A percentile compares a stretch with the other conserved stretches of the same genome.
Conservation (phyloP, 2,888 invertebrate genomes). For the Heliconius ethilla region DNA sequence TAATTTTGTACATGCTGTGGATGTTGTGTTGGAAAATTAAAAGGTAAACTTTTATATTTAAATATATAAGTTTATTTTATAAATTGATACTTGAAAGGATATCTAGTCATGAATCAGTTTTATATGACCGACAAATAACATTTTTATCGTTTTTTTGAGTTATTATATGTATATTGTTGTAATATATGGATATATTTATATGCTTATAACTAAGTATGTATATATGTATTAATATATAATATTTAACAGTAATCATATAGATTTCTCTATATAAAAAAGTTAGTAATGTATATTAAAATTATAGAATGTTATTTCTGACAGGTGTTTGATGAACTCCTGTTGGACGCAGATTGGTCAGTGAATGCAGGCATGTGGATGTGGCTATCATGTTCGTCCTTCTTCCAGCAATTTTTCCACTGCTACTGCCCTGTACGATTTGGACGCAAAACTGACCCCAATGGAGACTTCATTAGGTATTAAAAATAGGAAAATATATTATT, state of each 20-base stretch:
- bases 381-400: constrained; percentile 93
- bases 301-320: constrained; percentile 54
- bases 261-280: not conserved
- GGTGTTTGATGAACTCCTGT: constrained; percentile 91
- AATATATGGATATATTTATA: no score
- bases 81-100: not conserved
- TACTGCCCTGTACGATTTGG: constrained; percentile 92
- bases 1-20: not conserved
- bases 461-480: constrained; percentile 91
- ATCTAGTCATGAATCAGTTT: not conserved
- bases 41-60: constrained; percentile 25
- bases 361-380: constrained; percentile 96
- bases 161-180: no score
- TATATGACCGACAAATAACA: not conserved
- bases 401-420: constrained; percentile 93
- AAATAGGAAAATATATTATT: not conserved
- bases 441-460: constrained; percentile 91
- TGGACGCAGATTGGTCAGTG: constrained; percentile 94
- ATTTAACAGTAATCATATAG: not conserved
- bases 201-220: no score
- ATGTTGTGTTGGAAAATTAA: constrained; percentile 13
- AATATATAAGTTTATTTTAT: not conserved
- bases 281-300: no score
- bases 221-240: no score
- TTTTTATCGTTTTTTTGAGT: not conserved